Conservation (phyloP, 2,113 vertebrate genomes). For the Lontra canadensis region DNA sequence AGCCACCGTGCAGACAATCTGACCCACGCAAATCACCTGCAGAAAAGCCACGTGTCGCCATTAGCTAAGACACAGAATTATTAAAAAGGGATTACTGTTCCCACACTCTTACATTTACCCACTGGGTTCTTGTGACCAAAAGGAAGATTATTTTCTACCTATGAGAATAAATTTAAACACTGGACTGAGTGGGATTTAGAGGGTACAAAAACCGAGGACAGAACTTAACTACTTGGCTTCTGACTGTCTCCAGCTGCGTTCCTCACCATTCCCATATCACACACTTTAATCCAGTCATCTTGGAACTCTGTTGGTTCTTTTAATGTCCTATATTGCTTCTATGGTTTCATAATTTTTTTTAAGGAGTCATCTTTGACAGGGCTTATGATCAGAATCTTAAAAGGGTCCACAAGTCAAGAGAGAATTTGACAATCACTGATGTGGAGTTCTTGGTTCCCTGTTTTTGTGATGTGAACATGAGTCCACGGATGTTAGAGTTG, state of each 20-base stretch:
- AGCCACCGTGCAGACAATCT: constrained; percentile 80
- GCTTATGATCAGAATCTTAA: background rate
- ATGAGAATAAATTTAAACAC: background rate
- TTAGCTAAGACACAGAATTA: background rate
- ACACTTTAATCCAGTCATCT: background rate
- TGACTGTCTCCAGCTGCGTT: background rate
- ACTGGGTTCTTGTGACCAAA: background rate
- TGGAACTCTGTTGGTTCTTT: background rate
- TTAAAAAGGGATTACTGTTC: background rate
- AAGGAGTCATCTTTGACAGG: background rate
- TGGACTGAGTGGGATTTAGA: background rate
- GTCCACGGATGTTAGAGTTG: background rate
- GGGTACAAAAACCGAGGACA: background rate
- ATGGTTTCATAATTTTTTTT: background rate
- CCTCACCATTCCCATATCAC: background rate
- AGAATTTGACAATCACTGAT: background rate
- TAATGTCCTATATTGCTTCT: background rate
- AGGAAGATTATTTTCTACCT: background rate
- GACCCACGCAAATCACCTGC: constrained; percentile 83
- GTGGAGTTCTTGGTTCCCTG: background rate
- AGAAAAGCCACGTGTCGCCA: background rate
- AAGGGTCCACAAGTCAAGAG: background rate
- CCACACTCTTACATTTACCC: background rate
- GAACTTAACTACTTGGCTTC: background rate
- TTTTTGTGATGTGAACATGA: background rate